phyloP scores from a whole-genome alignment of 2,113 vertebrate species.

The Orthonyx spaldingii region DNA sequence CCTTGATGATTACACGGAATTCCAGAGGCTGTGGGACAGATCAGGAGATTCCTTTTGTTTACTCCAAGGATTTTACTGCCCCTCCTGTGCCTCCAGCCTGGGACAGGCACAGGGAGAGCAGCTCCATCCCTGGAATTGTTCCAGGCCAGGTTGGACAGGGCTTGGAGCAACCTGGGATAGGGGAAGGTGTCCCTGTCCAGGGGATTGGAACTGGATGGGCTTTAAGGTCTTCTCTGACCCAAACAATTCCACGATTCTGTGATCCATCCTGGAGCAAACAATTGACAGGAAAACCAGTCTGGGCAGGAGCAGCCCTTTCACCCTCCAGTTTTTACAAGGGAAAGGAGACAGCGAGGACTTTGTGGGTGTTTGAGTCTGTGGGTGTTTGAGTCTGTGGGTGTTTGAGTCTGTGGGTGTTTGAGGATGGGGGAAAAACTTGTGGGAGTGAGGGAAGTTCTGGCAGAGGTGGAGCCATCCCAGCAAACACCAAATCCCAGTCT shows the following conservation, averaged over 20 bases:
- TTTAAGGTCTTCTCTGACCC: not conserved
- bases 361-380: too few relatives aligned
- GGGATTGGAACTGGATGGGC: too few relatives aligned
- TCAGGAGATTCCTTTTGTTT: slow-evolving; percentile 6
- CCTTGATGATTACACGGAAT: not conserved
- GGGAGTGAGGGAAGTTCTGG: not conserved
- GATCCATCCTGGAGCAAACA: not conserved
- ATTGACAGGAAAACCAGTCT: not conserved
- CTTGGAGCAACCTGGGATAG: not conserved
- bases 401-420: too few relatives aligned
- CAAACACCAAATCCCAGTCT: not conserved
- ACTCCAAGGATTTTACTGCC: not conserved
- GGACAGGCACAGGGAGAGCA: not conserved
- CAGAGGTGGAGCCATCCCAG: not conserved
- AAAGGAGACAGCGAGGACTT: rapidly evolving
- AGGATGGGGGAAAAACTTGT: not conserved
- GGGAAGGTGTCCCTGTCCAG: not conserved
- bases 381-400: too few relatives aligned
- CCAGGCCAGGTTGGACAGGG: not conserved
- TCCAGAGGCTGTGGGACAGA: not conserved
- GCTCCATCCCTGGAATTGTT: not conserved
- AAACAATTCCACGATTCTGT: not conserved
- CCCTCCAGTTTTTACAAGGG: not conserved
- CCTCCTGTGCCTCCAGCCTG: not conserved
- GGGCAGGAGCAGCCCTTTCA: not conserved